Base-by-base conservation (phyloP, 1,140 invertebrate genomes). In the Dendrolimus kikuchii region DNA sequence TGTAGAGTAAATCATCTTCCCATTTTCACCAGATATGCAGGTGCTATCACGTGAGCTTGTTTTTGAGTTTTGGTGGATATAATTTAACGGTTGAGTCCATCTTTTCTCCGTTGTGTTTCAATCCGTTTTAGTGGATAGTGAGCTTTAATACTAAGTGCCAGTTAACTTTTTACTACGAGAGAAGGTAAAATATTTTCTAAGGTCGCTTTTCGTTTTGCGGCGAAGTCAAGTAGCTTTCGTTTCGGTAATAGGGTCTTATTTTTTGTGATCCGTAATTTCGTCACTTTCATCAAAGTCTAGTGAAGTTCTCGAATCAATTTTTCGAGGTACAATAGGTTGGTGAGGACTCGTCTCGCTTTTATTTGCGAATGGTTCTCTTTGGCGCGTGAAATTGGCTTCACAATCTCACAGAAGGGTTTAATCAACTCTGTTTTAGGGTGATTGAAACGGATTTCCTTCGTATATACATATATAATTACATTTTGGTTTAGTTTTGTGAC, bases 371-470 rank as follows among this genome's bases (percentile, higher is more conserved):
- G 47, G 42, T 23, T 40, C 49, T 44, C 7, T 58, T 23, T 46
- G 51, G 43, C 39, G 44, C 52, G 55, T 59, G 62, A 60, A 64
- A 64, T 64, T 60, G 61, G 46, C 40, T 51, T 37, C 46, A 51
- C 50, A 63, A 52, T 58, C 55, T 55, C 38, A 51, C 50, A 44
- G 41, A 49, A 23, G 46, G 49, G 53, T 53, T 62, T 59, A 63
- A 63, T 59, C 57, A 59, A 63, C 53, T 53, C 50, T 56, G 42
- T 40, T 56, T 40, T 39, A 48, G 41, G 41, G 47, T 50, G 51
- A 61, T 53, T 56, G 54, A 49, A 60, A 55, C 23, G 38, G 49
- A 49, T 52, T 47, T 42, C 40, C 45, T n/a, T 44, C 51, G 23
- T 40, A 10, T 10, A 45, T 45, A 45, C 43, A 10, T n/a, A 7